Conservation (phyloP, 2,113 vertebrate species). For the Panthera uncia region DNA sequence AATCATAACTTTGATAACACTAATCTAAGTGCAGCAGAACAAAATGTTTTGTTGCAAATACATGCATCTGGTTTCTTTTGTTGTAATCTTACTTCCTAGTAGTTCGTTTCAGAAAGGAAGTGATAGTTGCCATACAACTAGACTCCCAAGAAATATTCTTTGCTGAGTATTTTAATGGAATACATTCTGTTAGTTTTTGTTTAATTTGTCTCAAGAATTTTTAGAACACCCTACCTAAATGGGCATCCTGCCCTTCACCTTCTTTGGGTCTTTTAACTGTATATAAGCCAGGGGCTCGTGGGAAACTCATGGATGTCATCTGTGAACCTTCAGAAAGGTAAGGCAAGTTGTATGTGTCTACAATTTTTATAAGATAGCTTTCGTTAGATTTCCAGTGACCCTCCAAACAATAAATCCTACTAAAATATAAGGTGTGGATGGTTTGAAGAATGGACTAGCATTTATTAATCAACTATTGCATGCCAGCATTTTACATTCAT, state of each 20-base stretch:
- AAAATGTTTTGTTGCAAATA: neutral
- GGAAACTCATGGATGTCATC: too few relatives aligned
- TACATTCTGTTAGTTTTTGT: neutral
- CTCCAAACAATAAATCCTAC: neutral
- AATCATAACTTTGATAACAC: neutral
- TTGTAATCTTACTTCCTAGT: neutral
- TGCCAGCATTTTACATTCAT: neutral
- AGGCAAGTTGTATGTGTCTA: neutral
- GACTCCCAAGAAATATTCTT: neutral
- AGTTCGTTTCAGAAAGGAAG: neutral
- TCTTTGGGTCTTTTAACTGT: neutral
- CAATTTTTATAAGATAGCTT: neutral
- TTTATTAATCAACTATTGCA: neutral
- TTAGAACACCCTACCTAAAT: neutral
- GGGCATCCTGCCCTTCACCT: neutral
- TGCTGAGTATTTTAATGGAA: neutral
- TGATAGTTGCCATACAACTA: neutral
- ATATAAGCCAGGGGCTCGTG: neutral
- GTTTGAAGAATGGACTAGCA: neutral
- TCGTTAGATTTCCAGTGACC: neutral
- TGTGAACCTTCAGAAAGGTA: neutral
- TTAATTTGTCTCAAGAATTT: neutral
- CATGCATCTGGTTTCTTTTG: neutral
- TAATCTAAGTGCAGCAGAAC: neutral
- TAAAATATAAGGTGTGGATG: neutral